Conservation (phyloP, 2,113 vertebrate genomes). For the Crotalus tigris region DNA sequence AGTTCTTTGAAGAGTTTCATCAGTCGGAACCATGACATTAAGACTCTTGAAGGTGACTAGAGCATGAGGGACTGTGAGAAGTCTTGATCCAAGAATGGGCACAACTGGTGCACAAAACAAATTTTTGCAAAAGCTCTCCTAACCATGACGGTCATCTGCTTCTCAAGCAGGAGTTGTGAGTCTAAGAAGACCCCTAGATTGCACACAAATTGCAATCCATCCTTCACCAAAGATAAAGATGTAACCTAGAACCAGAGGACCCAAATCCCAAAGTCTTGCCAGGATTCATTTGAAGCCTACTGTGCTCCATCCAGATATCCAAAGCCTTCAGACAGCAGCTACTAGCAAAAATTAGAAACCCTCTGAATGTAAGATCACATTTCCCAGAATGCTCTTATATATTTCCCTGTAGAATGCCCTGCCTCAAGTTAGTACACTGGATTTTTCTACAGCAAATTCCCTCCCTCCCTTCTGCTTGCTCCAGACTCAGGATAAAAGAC, state of each 20-base stretch:
- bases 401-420: background rate
- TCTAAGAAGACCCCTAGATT: too few species aligned
- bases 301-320: background rate
- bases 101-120: background rate
- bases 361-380: background rate
- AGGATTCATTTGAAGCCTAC: background rate
- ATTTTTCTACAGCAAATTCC: background rate
- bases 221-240: too few species aligned
- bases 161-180: too few species aligned
- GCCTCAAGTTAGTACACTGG: background rate
- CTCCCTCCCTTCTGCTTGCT: background rate
- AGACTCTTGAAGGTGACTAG: background rate
- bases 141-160: too few species aligned
- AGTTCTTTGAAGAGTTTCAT: too few species aligned
- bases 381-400: background rate
- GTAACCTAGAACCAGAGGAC: too few species aligned
- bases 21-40: too few species aligned
- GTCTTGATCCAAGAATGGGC: background rate
- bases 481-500: background rate
- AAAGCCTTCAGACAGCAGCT: background rate
- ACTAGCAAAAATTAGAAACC: background rate
- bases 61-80: background rate
- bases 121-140: too few species aligned
- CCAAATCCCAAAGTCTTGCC: background rate
- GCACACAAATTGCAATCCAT: too few species aligned